These are phyloP conservation scores for Loxodonta africana DNA, from an alignment of 2,113 vertebrate genomes.

Conservation along the genomic window DNA sequence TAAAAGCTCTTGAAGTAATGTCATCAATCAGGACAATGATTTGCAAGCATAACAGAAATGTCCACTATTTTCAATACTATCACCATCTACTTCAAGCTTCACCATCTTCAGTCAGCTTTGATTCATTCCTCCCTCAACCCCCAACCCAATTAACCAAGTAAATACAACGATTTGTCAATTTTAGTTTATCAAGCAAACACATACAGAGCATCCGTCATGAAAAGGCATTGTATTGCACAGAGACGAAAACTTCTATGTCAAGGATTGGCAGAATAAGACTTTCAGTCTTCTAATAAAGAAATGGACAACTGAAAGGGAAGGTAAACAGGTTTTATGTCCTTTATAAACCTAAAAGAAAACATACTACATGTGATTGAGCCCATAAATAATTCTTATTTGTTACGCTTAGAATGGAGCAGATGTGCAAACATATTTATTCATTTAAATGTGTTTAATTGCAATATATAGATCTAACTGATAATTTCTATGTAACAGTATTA, in stretches of 20 bases:
- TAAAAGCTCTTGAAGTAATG: background rate
- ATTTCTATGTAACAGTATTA: slow-evolving; percentile 36
- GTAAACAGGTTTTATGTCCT: slow-evolving; percentile 21
- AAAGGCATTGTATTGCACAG: background rate
- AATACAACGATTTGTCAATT: background rate
- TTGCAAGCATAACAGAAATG: background rate
- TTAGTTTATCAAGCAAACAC: slow-evolving; percentile 46
- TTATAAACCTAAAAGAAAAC: slow-evolving; percentile 40
- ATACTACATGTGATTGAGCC: background rate
- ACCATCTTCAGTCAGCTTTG: slow-evolving; percentile 37
- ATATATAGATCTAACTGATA: background rate
- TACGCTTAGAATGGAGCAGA: background rate
- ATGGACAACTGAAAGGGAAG: background rate
- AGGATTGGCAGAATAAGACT: slow-evolving; percentile 20
- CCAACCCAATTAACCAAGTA: slow-evolving; percentile 30
- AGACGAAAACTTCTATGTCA: slow-evolving; percentile 30
- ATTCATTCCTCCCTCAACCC: background rate
- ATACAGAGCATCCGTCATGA: background rate
- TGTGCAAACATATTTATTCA: slow-evolving; percentile 14
- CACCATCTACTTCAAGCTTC: background rate
- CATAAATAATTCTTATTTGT: slow-evolving; percentile 51
- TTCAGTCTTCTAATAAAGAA: slow-evolving; percentile 36
- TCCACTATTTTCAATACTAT: background rate
- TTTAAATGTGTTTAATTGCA: slow-evolving; percentile 30
- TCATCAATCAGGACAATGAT: slow-evolving; percentile 3